phyloP scores from a whole-genome alignment of 2,797 vertebrate genomes.

The Capromys pilorides region DNA sequence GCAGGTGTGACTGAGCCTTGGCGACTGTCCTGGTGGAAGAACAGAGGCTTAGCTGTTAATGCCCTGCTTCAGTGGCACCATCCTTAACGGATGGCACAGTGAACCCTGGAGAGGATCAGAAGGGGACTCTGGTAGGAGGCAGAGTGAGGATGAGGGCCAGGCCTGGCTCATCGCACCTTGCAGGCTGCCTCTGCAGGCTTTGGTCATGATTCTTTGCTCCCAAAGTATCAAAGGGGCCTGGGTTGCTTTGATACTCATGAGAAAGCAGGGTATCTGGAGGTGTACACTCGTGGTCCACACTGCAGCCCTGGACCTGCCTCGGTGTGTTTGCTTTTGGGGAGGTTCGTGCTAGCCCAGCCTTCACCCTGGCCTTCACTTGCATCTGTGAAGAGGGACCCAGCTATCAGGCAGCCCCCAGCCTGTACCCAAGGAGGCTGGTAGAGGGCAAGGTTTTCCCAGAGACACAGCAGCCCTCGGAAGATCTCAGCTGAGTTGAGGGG shows the following conservation, averaged over 20 bases:
- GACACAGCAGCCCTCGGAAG: not conserved
- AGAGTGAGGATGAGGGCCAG: not conserved
- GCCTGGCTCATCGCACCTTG: not conserved
- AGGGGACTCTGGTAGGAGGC: not conserved
- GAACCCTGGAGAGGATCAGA: not conserved
- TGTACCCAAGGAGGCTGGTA: not conserved
- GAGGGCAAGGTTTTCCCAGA: not conserved
- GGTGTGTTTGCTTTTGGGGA: too few relatives aligned
- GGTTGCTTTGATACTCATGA: not conserved
- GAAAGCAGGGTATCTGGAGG: too few relatives aligned
- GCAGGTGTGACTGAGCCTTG: not conserved
- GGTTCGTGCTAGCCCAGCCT: not conserved
- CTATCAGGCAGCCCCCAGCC: not conserved
- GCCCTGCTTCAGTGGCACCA: not conserved
- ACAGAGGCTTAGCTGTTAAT: accelerated
- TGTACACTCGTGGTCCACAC: not conserved
- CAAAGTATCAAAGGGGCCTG: not conserved
- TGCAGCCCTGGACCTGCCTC: not conserved
- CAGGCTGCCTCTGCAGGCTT: not conserved
- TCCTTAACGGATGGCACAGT: not conserved
- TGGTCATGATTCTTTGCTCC: not conserved
- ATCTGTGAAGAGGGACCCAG: not conserved
- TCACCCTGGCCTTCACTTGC: not conserved
- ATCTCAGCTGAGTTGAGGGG: not conserved
- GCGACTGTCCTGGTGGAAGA: not conserved